Base-by-base conservation (phyloP, 1,140 invertebrate species). In the Neelides sp. region DNA sequence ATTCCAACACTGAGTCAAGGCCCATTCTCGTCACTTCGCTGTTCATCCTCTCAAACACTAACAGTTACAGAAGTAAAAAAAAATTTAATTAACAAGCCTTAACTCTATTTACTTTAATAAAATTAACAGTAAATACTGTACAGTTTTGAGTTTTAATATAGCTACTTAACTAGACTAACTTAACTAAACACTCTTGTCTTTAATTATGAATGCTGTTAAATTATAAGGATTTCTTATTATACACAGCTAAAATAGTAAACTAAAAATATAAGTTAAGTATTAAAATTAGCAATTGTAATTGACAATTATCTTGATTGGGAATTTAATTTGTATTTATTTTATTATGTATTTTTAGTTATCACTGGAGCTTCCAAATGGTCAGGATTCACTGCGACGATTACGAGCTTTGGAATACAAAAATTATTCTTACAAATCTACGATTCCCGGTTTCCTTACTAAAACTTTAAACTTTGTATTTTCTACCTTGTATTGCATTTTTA, bases 11-110 rank as follows among this genome's bases (percentile, higher is more conserved):
- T 2, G 13, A 46, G 8, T 35, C 46, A 12, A 23, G 50, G 37
- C 44, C 45, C 12, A 27, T 52, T 19, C 40, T 59, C 20, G 46
- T 59, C 20, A 46, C 40, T 17, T 44, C 45, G 3, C 30, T 59
- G 12, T 52, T 55, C 23, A 13, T 55, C 10, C 4, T 55, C 1
- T 55, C 52, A 35, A 59, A 55, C 36, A 40, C 48, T 0, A 42
- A 55, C 13, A 52, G 53, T 20, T 55, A 40, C 24, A 23, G 49
- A 36, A 53, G 57, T 59, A 49, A 28, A 32, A 15, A 5, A 12
- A 27, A 10, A 27, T 39, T 48, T 22, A n/a, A 20, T 46, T 8
- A 20, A 20, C 12, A n/a, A 42, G 40, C 15, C 20, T 8, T 4
- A 23, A 23, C 7, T 42, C 17, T 42, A 8, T 19, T 42, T 22